Conservation (phyloP, 2,113 vertebrate genomes). For the Lophius piscatorius region DNA sequence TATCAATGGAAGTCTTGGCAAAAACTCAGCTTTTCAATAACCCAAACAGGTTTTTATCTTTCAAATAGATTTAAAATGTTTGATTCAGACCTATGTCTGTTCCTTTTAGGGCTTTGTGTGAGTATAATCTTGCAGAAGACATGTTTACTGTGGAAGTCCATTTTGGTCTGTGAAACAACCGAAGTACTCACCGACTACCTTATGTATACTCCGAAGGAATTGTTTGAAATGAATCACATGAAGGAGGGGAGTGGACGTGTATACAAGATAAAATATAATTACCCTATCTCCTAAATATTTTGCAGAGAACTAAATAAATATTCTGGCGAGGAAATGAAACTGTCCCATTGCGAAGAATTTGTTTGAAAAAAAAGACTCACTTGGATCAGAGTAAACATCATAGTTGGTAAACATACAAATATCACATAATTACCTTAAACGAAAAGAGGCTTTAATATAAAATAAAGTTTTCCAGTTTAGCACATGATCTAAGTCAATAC, state of each 20-base stretch:
- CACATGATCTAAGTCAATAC: conserved; percentile 20
- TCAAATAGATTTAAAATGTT: conserved; percentile 50
- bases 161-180: conserved; percentile 56
- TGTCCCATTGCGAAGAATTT: conserved; percentile 55
- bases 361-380: conserved; percentile 28
- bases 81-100: conserved; percentile 47
- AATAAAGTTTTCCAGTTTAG: background rate
- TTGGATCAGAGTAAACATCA: conserved; percentile 47
- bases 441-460: conserved; percentile 10
- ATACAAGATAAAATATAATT: conserved; percentile 80
- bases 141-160: conserved; percentile 67
- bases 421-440: conserved; percentile 20
- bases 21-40: conserved; percentile 39
- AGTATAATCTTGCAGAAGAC: conserved; percentile 51
- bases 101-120: conserved; percentile 59
- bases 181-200: conserved; percentile 69
- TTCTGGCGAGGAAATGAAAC: conserved; percentile 66
- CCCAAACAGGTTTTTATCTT: conserved; percentile 45
- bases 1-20: conserved; percentile 26
- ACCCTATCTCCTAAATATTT: conserved; percentile 78
- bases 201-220: conserved; percentile 67
- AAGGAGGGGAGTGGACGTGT: conserved; percentile 66
- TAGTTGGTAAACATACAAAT: conserved; percentile 50
- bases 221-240: conserved; percentile 78
- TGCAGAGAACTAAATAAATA: conserved; percentile 75